Evolutionary conservation across 2,888 invertebrate genomes (phyloP).

Genomic region (Leptinotarsa rubiginosa): DNA sequence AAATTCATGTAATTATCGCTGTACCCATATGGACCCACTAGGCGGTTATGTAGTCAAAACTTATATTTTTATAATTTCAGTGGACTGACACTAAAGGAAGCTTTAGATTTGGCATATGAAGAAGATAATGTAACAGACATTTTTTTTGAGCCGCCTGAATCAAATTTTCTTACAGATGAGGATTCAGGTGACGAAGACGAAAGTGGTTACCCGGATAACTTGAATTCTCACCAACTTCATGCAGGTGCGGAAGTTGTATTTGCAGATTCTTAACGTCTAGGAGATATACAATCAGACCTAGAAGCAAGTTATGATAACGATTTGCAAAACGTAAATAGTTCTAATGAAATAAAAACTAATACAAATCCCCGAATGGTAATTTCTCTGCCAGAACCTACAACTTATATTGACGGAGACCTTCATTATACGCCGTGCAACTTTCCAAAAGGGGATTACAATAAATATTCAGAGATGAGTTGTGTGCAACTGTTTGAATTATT

Average conservation of each 20-base stretch:
- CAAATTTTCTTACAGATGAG: conserved; percentile 34
- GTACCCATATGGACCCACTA: conserved; percentile 1
- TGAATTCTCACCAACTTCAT: conserved; percentile 32
- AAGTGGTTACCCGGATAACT: conserved; percentile 34
- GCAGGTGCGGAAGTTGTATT: conserved; percentile 15
- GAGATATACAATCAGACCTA: neutral
- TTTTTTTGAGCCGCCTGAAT: conserved; percentile 28
- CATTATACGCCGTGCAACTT: conserved; percentile 18
- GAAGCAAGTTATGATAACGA: conserved; percentile 17
- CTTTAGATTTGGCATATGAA: conserved; percentile 20
- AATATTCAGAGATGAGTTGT: too few relatives aligned
- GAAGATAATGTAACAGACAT: conserved; percentile 21
- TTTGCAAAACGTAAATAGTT: conserved; percentile 17
- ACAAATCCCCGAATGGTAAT: too few relatives aligned
- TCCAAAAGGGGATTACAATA: conserved; percentile 9
- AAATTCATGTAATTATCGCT: neutral
- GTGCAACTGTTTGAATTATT: too few relatives aligned
- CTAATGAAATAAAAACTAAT: conserved; percentile 14
- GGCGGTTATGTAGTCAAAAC: conserved; percentile 1
- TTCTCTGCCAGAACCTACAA: neutral
- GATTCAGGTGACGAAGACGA: conserved; percentile 42
- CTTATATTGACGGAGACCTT: conserved; percentile 20
- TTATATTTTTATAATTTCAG: conserved; percentile 3
- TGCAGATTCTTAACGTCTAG: neutral
- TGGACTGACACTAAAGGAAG: conserved; percentile 22